Base-by-base conservation (phyloP, 2,888 invertebrate species). In the Drosophila anceps region DNA sequence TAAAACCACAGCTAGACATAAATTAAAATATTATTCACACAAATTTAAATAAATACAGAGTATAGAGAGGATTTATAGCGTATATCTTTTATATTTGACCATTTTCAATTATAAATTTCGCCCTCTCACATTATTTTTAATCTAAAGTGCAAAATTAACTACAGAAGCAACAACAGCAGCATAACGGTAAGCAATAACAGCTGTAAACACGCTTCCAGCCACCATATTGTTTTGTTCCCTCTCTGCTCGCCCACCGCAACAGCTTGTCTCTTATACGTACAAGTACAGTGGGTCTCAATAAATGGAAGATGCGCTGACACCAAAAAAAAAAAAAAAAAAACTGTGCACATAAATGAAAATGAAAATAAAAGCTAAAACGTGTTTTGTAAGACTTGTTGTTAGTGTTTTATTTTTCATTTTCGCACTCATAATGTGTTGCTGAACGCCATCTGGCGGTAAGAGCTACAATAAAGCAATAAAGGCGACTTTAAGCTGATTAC, bases 121-220 rank as follows among this genome's bases (percentile, higher is more conserved):
- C 41, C 20, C 9, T 54, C 59, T 63, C 44, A 27, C 60, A 44
- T 76, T 73, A 66, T 55, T 65, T 70, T 76, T 69, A 69, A 81
- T 75, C 63, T 69, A 69, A 81, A 75, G 54, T 66, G 57, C 50
- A n/a, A 55, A 61, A 59, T 63, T 35, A 60, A 63, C 67, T 48
- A 68, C 54, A 50, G 54, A 61, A 58, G 43, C 7, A 50, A 63
- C 54, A 57, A 54, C 67, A 60, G 37, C 8, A 48, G 31, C 46
- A 67, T 24, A 44, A 75, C 53, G 59, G 63, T 43, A 69, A 64
- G 78, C 78, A 77, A 82, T 73, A 80, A 77, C 69, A 67, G 55
- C 69, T 68, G 69, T 74, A 82, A 83, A 82, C 78, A 80, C 70
- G 70, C 70, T 74, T 59, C 57, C 81, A 76, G 71, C 79, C 54